Base-by-base conservation (phyloP, 2,888 invertebrate genomes). In the Galerucella calmariensis region DNA sequence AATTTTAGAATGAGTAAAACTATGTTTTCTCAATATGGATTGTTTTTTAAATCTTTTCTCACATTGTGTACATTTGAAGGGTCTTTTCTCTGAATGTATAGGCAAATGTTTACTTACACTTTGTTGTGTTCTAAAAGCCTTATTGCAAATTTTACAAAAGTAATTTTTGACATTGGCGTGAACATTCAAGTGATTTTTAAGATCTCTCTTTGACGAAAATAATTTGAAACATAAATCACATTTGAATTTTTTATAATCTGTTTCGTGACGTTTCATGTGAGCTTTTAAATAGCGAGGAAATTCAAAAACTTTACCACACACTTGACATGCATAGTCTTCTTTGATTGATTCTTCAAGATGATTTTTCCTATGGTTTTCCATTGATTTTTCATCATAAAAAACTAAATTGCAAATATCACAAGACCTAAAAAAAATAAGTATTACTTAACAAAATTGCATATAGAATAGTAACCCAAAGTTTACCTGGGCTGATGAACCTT, bases 81-180 rank as follows among this genome's bases (percentile, higher is more conserved):
- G 80, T 53, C 80, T 69, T 46, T 78, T 80, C 24, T 80, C 78
- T 35, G 79, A 80, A 74, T 79, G 78, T 77, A 80, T 76, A 0
- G 79, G 79, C 77, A 79, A 75, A 65, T 80, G 80, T 69, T 80
- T 80, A 46, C 71, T 78, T 1, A 80, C 79, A 65, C 79, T 79
- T 59, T 80, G 79, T 66, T 80, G 78, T 9, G 80, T 79, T 24
- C 79, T 72, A 70, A 80, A 80, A 20, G 80, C 79, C 69, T 80
- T 80, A 59, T 75, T 69, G 48, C 80, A 80, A 16, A 80, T 76
- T 51, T 74, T 69, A 69, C 80, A 80, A n/a, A 70, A 74, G 65
- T 77, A 79, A 62, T 80, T 77, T 68, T 80, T 80, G 1, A 79
- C 69, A 63, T 79, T 73, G 8, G 78, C 75, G 48, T 80, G 80